phyloP scores from a whole-genome alignment of 2,888 invertebrate species.

The Cryptocephalus moraei region DNA sequence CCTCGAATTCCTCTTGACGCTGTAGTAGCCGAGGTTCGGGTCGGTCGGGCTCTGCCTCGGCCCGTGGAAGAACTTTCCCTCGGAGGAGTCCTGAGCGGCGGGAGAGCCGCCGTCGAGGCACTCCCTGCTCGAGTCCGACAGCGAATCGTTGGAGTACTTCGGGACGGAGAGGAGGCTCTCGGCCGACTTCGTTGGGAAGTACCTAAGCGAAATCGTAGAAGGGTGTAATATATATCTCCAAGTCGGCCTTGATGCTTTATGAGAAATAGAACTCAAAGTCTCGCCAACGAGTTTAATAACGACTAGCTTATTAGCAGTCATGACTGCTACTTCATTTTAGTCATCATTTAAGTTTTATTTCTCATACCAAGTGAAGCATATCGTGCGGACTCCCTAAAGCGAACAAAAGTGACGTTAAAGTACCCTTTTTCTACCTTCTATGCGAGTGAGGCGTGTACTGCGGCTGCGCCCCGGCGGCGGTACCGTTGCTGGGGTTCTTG shows the following conservation, averaged over 20 bases:
- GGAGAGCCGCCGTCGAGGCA: conserved; percentile 43
- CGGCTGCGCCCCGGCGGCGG: conserved; percentile 17
- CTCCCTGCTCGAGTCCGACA: conserved; percentile 59
- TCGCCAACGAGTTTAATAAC: too few species aligned
- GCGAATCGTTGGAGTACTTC: conserved; percentile 51
- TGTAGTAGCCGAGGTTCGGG: conserved; percentile 38
- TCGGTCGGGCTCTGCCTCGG: conserved; percentile 36
- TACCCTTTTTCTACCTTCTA: conserved; percentile 18
- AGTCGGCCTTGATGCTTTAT: too few species aligned
- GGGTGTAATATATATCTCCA: too few species aligned
- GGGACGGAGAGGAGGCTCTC: conserved; percentile 65
- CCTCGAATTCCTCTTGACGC: conserved; percentile 34
- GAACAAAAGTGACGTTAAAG: neutral
- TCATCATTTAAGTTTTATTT: too few species aligned
- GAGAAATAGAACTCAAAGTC: too few species aligned
- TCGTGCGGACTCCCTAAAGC: too few species aligned
- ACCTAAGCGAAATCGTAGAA: conserved; percentile 17
- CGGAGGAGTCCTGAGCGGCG: conserved; percentile 22
- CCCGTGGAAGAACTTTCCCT: conserved; percentile 33
- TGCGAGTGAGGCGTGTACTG: conserved; percentile 41
- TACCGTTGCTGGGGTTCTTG: conserved; percentile 12
- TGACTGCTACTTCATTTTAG: too few species aligned
- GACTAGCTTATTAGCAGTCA: too few species aligned
- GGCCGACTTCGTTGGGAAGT: conserved; percentile 67
- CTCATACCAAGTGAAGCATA: too few species aligned